Evolutionary conservation across 2,113 vertebrate genomes (phyloP).

Genomic region (Neofelis nebulosa): DNA sequence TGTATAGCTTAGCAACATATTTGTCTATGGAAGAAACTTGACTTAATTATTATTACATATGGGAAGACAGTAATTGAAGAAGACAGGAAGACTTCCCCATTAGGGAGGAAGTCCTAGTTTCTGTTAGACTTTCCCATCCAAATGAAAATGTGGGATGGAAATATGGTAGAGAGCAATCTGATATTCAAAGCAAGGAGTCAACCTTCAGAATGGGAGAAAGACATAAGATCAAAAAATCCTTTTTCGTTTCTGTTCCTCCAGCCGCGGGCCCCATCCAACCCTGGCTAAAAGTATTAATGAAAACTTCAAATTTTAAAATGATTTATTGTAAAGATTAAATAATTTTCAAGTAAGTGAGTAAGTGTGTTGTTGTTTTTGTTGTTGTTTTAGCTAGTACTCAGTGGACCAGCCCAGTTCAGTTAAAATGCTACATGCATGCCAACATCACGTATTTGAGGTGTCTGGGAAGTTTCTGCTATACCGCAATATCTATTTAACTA

Average conservation of each 20-base stretch:
- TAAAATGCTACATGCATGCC: neutral
- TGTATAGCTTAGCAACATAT: neutral
- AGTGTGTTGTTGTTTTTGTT: neutral
- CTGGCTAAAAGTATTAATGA: neutral
- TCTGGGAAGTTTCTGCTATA: neutral
- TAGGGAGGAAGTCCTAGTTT: neutral
- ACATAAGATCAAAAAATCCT: neutral
- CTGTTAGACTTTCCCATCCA: neutral
- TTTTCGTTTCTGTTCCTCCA: neutral
- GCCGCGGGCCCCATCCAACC: neutral
- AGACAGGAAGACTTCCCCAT: neutral
- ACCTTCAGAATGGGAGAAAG: neutral
- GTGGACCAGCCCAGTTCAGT: neutral
- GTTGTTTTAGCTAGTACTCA: neutral
- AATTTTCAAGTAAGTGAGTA: neutral
- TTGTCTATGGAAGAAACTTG: neutral
- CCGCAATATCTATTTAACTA: neutral
- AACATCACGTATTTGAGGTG: neutral
- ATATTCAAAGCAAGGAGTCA: neutral
- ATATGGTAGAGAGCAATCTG: neutral
- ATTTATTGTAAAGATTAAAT: neutral
- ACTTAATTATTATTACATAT: neutral
- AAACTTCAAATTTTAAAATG: constrained; percentile 26
- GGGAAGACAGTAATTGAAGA: neutral
- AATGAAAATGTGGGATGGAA: neutral